Evolutionary conservation across 2,888 invertebrate genomes (phyloP), one percentile per base, ranked within the genome.

Genomic region (Pegoplata infirma): DNA sequence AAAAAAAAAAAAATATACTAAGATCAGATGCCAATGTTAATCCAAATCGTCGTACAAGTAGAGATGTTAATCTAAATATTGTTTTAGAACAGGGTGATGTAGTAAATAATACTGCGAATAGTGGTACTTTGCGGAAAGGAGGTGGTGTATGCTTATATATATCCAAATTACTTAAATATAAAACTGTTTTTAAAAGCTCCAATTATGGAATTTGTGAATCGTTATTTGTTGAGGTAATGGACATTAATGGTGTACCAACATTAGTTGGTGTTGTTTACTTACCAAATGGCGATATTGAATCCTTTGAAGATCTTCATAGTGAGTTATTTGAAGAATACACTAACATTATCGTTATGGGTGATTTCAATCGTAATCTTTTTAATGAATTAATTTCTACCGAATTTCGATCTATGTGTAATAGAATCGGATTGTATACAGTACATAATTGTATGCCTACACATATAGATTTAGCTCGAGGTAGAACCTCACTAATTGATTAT

Each of bases 71-170:
- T 25, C 4, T 25, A 5, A 25, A 25, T 25, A n/a, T n/a, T n/a
- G 25, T 25, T 6, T 25, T 25, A 25, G 6, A 6, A 25, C 25
- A 25, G 25, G 25, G 25, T 25, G 6, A 25, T 25, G 6, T 6
- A 25, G 25, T 5, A 25, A 25, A 25, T 25, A 6, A 25, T 25
- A 25, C 6, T 25, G 3, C 25, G 3, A 25, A 25, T 25, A 3
- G 25, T 25, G 25, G 25, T 25, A 3, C 14, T 8, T 6, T 14
- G 2, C 5, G 3, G 14, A 40, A 14, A 40, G 58, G 44, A 14
- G 44, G 44, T 44, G 58, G 58, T 21, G 58, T 59, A 5, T 44
- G 58, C 23, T 1, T 59, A 8, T 59, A 59, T 40, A 16, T 44
- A 23, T 59, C 44, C 7, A 59, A 23, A 1, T 14, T 12, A 14